Evolutionary conservation across 2,888 invertebrate species (phyloP).

Genomic region (Nymphalis c-album): DNA sequence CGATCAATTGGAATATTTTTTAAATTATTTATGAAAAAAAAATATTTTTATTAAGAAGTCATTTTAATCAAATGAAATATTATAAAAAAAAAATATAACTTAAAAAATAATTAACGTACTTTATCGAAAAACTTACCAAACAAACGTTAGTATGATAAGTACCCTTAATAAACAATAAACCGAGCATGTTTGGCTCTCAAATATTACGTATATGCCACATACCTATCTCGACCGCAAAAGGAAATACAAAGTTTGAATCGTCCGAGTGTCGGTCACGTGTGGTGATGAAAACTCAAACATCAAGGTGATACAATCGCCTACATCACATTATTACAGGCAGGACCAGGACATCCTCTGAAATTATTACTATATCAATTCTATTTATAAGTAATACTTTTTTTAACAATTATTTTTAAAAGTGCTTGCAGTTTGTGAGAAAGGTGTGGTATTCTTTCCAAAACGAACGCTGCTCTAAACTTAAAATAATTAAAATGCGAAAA

Average conservation of each 20-base stretch:
- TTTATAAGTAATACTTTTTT: too few relatives aligned
- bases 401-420: too few relatives aligned
- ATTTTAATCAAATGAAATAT: too few relatives aligned
- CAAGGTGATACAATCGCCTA: not conserved
- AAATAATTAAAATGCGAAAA: too few relatives aligned
- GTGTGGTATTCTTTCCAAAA: too few relatives aligned
- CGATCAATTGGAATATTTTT: too few relatives aligned
- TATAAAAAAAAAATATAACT: too few relatives aligned
- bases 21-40: too few relatives aligned
- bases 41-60: too few relatives aligned
- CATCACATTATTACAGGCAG: conserved; percentile 10
- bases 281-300: not conserved
- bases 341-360: conserved; percentile 23
- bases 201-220: conserved; percentile 9
- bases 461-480: too few relatives aligned
- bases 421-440: too few relatives aligned
- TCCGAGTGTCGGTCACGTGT: not conserved
- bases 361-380: not conserved
- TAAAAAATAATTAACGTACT: not conserved
- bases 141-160: not conserved
- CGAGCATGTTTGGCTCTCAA: not conserved
- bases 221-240: conserved; percentile 16
- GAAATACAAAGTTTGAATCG: not conserved
- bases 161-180: not conserved
- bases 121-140: not conserved